Evolutionary conservation across 2,113 vertebrate species (phyloP).

Genomic region (Sardina pilchardus): DNA sequence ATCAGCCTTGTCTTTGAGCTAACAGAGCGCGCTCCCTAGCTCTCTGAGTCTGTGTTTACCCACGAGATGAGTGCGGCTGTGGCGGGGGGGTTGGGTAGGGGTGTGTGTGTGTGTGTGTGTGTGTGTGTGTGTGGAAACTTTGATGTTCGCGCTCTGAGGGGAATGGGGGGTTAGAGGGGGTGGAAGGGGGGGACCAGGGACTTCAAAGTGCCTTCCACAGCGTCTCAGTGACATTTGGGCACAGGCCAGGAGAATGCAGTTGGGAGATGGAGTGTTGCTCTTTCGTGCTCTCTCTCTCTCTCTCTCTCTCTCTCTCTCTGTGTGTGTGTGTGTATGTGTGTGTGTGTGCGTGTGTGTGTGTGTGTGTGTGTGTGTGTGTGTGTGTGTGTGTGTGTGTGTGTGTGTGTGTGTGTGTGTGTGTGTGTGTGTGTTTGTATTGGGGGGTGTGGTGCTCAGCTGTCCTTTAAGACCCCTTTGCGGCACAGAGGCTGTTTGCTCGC

Average conservation of each 20-base stretch:
- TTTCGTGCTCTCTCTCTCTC: slow-evolving; percentile 6
- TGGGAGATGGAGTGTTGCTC: slow-evolving; percentile 22
- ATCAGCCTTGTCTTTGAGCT: slow-evolving; percentile 58
- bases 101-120: slow-evolving; percentile 42
- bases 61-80: neutral
- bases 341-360: slow-evolving; percentile 3
- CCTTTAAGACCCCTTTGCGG: slow-evolving; percentile 42
- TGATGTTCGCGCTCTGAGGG: slow-evolving; percentile 55
- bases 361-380: slow-evolving; percentile 23
- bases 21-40: slow-evolving; percentile 28
- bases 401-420: too few relatives aligned
- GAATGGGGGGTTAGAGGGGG: slow-evolving; percentile 30
- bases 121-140: slow-evolving; percentile 50
- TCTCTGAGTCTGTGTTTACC: slow-evolving; percentile 15
- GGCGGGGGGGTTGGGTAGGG: slow-evolving; percentile 22
- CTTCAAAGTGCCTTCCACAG: slow-evolving; percentile 58
- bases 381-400: slow-evolving; percentile 20
- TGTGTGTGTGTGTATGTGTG: slow-evolving; percentile 17
- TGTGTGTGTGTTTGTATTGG: slow-evolving; percentile 13
- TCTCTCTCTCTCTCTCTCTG: slow-evolving; percentile 9
- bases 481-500: slow-evolving; percentile 45
- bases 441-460: slow-evolving; percentile 46
- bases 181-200: slow-evolving; percentile 43
- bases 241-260: slow-evolving; percentile 43
- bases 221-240: slow-evolving; percentile 62